A percentile compares a stretch with the other conserved stretches of the same genome.
Conservation (phyloP, 1,140 invertebrate genomes). For the Eciton burchellii region DNA sequence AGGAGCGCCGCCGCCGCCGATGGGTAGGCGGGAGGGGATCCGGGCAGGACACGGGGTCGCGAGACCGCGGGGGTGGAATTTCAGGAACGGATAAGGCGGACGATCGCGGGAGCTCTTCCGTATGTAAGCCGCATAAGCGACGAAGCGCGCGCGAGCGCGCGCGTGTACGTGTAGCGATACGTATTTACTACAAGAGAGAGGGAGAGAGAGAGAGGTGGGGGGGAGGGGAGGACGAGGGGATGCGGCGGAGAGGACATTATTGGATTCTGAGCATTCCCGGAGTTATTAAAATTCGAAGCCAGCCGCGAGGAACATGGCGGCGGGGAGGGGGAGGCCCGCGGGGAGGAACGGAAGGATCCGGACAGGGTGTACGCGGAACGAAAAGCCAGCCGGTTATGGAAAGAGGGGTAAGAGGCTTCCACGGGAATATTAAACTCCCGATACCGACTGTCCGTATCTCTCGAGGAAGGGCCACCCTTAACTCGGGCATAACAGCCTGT, state of each 20-base stretch:
- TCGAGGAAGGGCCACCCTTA: slow-evolving; percentile 68
- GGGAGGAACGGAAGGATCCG: slow-evolving; percentile 35
- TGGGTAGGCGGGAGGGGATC: slow-evolving; percentile 37
- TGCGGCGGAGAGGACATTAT: slow-evolving; percentile 81
- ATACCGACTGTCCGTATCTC: slow-evolving; percentile 75
- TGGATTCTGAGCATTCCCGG: slow-evolving; percentile 85
- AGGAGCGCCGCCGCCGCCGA: slow-evolving; percentile 28
- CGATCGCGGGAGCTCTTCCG: slow-evolving; percentile 16
- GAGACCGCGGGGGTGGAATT: slow-evolving; percentile 70
- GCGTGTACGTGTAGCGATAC: slow-evolving; percentile 31
- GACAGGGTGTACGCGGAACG: slow-evolving; percentile 44
- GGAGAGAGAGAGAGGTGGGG: not conserved
- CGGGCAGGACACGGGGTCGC: slow-evolving; percentile 42
- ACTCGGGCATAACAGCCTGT: slow-evolving; percentile 44
- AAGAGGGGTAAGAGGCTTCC: slow-evolving; percentile 75
- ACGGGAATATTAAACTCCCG: slow-evolving; percentile 82
- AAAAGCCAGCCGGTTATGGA: slow-evolving; percentile 62
- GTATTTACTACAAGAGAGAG: slow-evolving; percentile 21
- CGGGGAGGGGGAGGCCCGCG: slow-evolving; percentile 35
- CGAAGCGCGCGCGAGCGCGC: slow-evolving; percentile 27
- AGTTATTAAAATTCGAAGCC: slow-evolving; percentile 86
- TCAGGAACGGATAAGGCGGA: slow-evolving; percentile 68
- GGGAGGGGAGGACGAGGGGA: not conserved
- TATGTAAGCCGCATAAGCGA: slow-evolving; percentile 61
- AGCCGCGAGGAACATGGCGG: slow-evolving; percentile 78